Percentiles rank a stretch among this genome's conserved stretches.
These are phyloP conservation scores for Chinchilla lanigera DNA, from an alignment of 2,113 vertebrate genomes.

Conservation along the genomic window DNA sequence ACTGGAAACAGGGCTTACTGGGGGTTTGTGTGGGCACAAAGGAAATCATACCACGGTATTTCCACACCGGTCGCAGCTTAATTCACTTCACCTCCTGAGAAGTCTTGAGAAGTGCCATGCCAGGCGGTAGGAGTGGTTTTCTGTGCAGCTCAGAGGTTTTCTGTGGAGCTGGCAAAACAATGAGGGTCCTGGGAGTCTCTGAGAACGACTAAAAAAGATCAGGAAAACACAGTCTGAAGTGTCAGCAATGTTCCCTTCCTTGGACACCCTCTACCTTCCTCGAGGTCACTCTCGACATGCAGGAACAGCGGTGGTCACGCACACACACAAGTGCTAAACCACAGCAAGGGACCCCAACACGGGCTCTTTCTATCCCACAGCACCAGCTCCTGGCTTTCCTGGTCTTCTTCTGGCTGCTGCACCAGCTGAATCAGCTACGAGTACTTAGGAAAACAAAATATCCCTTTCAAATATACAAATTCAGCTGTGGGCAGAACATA, in stretches of 20 bases:
- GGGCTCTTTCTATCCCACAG: accelerated
- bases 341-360: background rate
- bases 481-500: accelerated
- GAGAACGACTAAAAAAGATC: background rate
- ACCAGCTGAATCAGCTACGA: background rate
- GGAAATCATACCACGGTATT: background rate
- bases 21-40: background rate
- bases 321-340: too few relatives aligned
- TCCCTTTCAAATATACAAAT: background rate
- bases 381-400: background rate
- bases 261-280: background rate
- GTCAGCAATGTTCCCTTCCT: background rate
- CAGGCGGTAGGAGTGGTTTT: background rate
- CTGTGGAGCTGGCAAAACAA: background rate
- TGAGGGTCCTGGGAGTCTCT: too few relatives aligned
- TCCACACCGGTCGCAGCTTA: background rate
- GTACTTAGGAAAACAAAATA: background rate
- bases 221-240: background rate
- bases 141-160: background rate
- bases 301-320: background rate
- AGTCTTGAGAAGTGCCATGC: background rate
- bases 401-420: background rate
- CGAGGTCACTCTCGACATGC: background rate
- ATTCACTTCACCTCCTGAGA: background rate
- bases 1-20: background rate